Evolutionary conservation across 2,113 vertebrate species (phyloP), one percentile per base, ranked within the genome.

Genomic region (Dermatemys mawii): DNA sequence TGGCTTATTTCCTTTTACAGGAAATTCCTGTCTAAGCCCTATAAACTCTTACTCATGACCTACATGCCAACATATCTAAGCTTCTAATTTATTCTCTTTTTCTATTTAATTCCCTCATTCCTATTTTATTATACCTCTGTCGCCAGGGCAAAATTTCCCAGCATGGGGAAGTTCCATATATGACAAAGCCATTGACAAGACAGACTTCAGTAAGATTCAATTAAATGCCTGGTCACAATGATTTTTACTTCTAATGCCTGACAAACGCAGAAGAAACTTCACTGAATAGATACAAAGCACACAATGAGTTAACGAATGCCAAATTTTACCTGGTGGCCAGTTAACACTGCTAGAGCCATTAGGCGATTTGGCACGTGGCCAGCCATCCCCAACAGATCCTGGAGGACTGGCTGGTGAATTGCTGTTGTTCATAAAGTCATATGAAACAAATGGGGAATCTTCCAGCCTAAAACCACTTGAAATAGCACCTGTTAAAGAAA

Each of bases 291-390:
- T 0, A 57, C 12, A 67, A 46, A 2, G 13, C 35, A 21, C 0
- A 1, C 35, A 11, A n/a, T 27, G 26, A 2, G 35, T 1, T 1
- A 12, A 1, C 2, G 1, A 46, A 10, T 0, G 1, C 0, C 2
- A 49, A 11, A 46, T 38, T 35, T 81, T 91, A 99, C 99, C 99
- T 98, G 98, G 99, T 38, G 99, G 99, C 99, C 99, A 99, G 76
- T 99, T 99, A 99, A 99, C 99, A 98, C 98, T 99, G 98, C 99
- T 99, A 97, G 99, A 99, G 98, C 99, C 98, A 83, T 98, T 99
- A 97, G 99, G 99, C 97, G 99, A 99, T 99, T 99, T 99, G 99
- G 99, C 99, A 99, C 99, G 99, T 98, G 99, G 99, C 99, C 99
- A 99, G 98, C 99, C 98, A 16, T 99, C 99, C 78, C 99, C 99